phyloP scores from a whole-genome alignment of 2,113 vertebrate species.

The Muntiacus reevesi region DNA sequence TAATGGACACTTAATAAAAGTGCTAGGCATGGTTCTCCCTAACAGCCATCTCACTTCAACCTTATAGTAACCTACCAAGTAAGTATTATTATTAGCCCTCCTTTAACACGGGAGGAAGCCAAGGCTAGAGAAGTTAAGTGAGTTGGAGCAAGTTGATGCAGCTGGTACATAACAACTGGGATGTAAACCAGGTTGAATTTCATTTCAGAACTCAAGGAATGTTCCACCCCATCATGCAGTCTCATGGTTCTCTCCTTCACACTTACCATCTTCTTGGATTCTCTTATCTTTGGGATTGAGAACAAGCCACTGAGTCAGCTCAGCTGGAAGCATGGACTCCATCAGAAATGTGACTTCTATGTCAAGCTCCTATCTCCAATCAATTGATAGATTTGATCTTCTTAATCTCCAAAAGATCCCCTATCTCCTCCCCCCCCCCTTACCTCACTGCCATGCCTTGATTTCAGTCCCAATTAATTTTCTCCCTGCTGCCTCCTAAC shows the following conservation, averaged over 20 bases:
- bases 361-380: neutral
- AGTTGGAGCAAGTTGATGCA: neutral
- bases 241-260: neutral
- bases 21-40: neutral
- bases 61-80: neutral
- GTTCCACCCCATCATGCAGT: neutral
- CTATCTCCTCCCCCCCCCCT: neutral
- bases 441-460: neutral
- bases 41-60: neutral
- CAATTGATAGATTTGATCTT: neutral
- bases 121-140: neutral
- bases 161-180: neutral
- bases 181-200: neutral
- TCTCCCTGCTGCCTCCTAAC: neutral
- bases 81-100: neutral
- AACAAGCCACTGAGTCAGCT: neutral
- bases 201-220: neutral
- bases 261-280: neutral
- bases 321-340: neutral
- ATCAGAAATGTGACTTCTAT: neutral
- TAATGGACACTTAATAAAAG: neutral
- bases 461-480: neutral
- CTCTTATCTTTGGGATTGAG: neutral
- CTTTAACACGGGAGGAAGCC: neutral
- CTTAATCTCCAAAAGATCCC: neutral